A percentile compares a stretch with the other conserved stretches of the same genome.
Conservation (phyloP, 2,113 vertebrate genomes). For the Ptilonorhynchus violaceus region DNA sequence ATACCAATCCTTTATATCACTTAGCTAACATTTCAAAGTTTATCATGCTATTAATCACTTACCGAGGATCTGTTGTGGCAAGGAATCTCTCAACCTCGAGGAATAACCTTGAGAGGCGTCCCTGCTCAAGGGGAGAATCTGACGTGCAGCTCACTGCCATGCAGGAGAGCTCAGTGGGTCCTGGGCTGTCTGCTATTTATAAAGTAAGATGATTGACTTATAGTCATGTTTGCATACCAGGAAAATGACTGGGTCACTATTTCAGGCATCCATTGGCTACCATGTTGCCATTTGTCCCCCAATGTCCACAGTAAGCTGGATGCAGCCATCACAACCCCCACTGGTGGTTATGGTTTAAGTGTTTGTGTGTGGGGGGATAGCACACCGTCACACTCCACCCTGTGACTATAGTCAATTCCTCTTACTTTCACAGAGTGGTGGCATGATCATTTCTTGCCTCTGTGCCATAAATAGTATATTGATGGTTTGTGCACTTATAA, state of each 20-base stretch:
- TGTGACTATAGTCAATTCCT: neutral
- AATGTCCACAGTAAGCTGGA: neutral
- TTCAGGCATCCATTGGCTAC: neutral
- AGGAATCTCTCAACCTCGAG: neutral
- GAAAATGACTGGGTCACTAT: neutral
- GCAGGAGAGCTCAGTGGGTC: neutral
- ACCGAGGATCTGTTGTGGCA: neutral
- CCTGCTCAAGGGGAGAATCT: neutral
- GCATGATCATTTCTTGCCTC: neutral
- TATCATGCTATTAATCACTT: neutral
- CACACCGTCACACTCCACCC: neutral
- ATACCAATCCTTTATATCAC: neutral
- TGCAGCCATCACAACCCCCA: neutral
- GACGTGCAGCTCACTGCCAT: neutral
- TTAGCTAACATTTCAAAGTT: neutral
- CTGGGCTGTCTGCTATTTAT: neutral
- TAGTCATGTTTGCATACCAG: neutral
- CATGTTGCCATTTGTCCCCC: neutral
- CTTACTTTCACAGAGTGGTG: neutral
- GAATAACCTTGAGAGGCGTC: neutral
- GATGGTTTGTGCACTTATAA: neutral
- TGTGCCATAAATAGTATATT: neutral
- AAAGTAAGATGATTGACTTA: neutral
- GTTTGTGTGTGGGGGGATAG: neutral
- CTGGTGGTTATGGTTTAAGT: neutral